These are phyloP conservation scores for Pampus argenteus DNA, from an alignment of 2,797 vertebrate species.

Conservation along the genomic window DNA sequence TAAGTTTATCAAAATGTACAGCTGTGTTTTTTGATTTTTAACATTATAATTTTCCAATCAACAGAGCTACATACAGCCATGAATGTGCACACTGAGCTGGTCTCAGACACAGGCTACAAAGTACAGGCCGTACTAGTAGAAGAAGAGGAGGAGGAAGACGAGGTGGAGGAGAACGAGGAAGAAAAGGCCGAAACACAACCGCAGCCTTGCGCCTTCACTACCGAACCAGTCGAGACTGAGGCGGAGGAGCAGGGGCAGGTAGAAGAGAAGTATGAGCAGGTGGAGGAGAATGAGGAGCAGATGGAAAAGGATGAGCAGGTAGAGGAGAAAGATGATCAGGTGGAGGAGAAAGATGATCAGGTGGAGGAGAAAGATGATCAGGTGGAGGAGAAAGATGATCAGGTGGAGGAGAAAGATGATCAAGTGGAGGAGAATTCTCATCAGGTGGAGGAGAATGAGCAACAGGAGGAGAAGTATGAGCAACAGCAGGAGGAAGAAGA, in stretches of 20 bases:
- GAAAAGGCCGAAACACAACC: constrained; percentile 36
- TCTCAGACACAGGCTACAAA: constrained; percentile 71
- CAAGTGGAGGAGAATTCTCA: not conserved
- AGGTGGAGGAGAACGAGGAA: constrained; percentile 46
- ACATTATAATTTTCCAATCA: constrained; percentile 29
- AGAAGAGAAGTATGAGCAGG: constrained; percentile 10
- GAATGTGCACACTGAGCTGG: constrained; percentile 61
- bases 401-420: too few relatives aligned
- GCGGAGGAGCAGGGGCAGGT: constrained; percentile 37
- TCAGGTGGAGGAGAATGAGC: not conserved
- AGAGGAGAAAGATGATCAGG: not conserved
- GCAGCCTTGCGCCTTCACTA: constrained; percentile 15
- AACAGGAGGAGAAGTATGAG: not conserved
- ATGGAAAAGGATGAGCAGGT: constrained; percentile 12
- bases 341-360: not conserved
- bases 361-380: not conserved
- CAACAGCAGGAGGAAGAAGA: constrained; percentile 7
- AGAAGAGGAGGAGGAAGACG: constrained; percentile 76
- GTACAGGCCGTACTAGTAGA: constrained; percentile 81
- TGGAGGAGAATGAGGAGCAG: constrained; percentile 1
- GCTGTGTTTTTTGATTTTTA: constrained; percentile 16
- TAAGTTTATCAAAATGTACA: constrained; percentile 2
- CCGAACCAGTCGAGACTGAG: constrained; percentile 44
- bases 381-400: too few relatives aligned
- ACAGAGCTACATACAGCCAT: constrained; percentile 61